Base-by-base conservation (phyloP, 2,888 invertebrate species). In the Tetanocera ferruginea region DNA sequence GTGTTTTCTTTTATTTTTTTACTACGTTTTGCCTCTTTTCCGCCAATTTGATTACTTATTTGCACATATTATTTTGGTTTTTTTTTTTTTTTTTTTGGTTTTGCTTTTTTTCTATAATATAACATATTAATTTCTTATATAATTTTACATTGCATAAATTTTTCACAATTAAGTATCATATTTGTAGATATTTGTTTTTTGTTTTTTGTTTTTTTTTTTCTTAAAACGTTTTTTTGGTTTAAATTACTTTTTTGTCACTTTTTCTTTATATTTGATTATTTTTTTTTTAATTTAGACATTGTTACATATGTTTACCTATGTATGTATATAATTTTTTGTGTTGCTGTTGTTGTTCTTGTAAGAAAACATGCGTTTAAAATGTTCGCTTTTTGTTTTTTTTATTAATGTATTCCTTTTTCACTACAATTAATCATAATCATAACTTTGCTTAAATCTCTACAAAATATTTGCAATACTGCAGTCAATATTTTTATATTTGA, bases 381-480 rank as follows among this genome's bases (percentile, higher is more conserved):
- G 31, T 70, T 52, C n/a, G 25, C 23, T 62, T 43, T 67, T 19
- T 37, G 19, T 49, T 34, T 28, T 25, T 34, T 72, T 73, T 74
- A 25, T 14, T 31, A 57, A 28, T 70, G 28, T 64, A 6, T 75
- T 31, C 64, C 66, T 77, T 79, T 37, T 55, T 71, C 78, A 37
- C 49, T 64, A 69, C 69, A 19, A 62, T n/a, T 79, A 55, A 55
- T 55, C 25, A 60, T 69, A 83, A 83, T 83, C 83, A 83, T 72
- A 86, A 85, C 85, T 77, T 85, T 84, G 82, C 88, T 87, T 88
- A 88, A 87, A 87, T 83, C 82, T 86, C 88, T 87, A 87, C 87
- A 87, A 87, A 87, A 87, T 87, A 87, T 86, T 87, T 87, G 88
- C 87, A 87, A 86, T 86, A 84, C 83, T 87, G 87, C 87, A 87